Evolutionary conservation across 2,113 vertebrate genomes (phyloP), one percentile per base, ranked within the genome.

Genomic region (Dendrocopos noguchii): DNA sequence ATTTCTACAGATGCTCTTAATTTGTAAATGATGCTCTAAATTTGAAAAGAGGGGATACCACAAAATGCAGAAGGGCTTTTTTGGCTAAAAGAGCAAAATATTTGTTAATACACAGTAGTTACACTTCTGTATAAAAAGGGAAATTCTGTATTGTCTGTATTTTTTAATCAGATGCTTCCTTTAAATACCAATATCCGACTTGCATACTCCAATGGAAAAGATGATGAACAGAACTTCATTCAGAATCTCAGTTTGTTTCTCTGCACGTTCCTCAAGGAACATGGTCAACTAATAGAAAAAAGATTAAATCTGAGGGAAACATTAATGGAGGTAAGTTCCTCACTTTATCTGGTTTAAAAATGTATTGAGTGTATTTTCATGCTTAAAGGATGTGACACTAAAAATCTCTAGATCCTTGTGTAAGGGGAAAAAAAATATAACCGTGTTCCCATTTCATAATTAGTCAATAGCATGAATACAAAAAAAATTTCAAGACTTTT

Each of bases 221-320:
- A 99, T 78, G 99, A 99, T 78, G 99, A 99, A 80, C 99, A 99
- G 97, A 99, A 99, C 97, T 99, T 99, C 93, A 99, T 99, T 95
- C 99, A 99, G 97, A 99, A 99, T 95, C 98, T 99, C 93, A 99
- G 99, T 94, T 98, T 99, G 91, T 99, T 99, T 98, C 99, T 99
- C 80, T 99, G 99, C 95, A 99, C 99, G 2, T 99, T 99, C 96
- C 98, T 99, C 24, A 99, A 99, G 96, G 99, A 99, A 94, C 99
- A 99, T 11, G 99, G 99, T 31, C 99, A 99, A 73, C 98, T 99
- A 84, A 99, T 99, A 87, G 99, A 99, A 93, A 99, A 99, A 93
- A 98, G 99, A 80, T 97, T 99, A 80, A 99, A 99, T 97, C 98
- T 99, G 90, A 97, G 99, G 93, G 99, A 99, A 95, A 99, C 99